phyloP scores from a whole-genome alignment of 2,113 vertebrate species.

The Albula glossodonta region DNA sequence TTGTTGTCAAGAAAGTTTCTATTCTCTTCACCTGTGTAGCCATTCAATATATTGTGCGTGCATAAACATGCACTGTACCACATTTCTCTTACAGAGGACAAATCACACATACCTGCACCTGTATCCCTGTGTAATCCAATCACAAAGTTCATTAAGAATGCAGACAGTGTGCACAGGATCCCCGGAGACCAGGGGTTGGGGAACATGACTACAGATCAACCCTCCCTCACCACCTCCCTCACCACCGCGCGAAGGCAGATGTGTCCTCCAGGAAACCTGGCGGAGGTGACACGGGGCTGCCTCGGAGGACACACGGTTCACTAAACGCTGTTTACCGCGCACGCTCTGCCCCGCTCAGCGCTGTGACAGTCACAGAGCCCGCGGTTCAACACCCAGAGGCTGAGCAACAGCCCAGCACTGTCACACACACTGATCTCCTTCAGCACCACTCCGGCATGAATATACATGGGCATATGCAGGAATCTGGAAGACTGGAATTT shows the following conservation, averaged over 20 bases:
- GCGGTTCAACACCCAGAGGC: neutral
- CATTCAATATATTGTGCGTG: neutral
- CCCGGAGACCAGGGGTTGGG: no score
- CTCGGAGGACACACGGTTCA: neutral
- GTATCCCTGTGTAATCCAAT: neutral
- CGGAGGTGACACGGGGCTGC: neutral
- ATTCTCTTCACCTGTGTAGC: no score
- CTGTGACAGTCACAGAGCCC: neutral
- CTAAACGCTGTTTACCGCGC: neutral
- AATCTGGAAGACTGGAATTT: neutral
- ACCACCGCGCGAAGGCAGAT: neutral
- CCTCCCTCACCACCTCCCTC: neutral
- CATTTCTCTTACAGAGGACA: neutral
- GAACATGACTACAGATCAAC: no score
- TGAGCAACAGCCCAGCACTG: neutral
- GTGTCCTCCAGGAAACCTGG: slow-evolving; percentile 14
- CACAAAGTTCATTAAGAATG: neutral
- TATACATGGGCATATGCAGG: neutral
- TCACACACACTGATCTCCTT: neutral
- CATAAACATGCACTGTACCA: neutral
- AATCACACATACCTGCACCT: neutral
- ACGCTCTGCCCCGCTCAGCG: neutral
- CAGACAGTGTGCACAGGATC: neutral
- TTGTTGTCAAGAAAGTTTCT: no score
- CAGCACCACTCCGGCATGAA: neutral